phyloP scores from a whole-genome alignment of 2,113 vertebrate species.

The Sinocyclocheilus grahami region DNA sequence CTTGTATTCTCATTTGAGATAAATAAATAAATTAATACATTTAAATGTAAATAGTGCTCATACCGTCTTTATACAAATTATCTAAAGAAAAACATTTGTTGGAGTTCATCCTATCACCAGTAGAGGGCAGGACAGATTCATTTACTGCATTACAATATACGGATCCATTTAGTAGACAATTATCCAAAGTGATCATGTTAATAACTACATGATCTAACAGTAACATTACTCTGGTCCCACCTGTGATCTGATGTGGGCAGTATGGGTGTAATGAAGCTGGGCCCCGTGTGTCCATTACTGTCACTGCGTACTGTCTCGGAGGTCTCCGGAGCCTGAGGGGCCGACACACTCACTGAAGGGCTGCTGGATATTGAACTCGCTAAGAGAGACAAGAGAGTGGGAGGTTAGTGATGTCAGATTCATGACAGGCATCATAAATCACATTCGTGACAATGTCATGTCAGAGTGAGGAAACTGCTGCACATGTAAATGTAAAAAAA shows the following conservation, averaged over 20 bases:
- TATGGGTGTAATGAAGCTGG: slow-evolving; percentile 56
- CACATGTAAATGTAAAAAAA: neutral
- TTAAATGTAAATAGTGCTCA: neutral
- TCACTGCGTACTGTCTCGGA: slow-evolving; percentile 57
- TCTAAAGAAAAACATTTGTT: neutral
- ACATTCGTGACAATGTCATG: neutral
- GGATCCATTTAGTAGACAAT: neutral
- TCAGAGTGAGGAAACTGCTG: neutral
- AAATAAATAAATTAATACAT: neutral
- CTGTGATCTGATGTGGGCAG: slow-evolving; percentile 69
- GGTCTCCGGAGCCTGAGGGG: neutral
- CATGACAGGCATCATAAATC: neutral
- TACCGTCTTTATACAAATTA: neutral
- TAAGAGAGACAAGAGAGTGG: slow-evolving; percentile 36
- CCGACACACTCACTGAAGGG: slow-evolving; percentile 47
- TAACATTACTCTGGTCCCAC: slow-evolving; percentile 64
- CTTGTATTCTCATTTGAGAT: neutral
- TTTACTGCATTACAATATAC: neutral
- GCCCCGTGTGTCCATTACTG: slow-evolving; percentile 46
- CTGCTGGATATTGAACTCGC: slow-evolving; percentile 50
- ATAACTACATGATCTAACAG: no score
- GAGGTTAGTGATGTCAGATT: no score
- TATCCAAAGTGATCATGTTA: neutral
- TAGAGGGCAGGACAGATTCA: neutral
- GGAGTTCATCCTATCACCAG: neutral